phyloP scores from a whole-genome alignment of 1,140 invertebrate genomes.

The Adoxophyes honmai region DNA sequence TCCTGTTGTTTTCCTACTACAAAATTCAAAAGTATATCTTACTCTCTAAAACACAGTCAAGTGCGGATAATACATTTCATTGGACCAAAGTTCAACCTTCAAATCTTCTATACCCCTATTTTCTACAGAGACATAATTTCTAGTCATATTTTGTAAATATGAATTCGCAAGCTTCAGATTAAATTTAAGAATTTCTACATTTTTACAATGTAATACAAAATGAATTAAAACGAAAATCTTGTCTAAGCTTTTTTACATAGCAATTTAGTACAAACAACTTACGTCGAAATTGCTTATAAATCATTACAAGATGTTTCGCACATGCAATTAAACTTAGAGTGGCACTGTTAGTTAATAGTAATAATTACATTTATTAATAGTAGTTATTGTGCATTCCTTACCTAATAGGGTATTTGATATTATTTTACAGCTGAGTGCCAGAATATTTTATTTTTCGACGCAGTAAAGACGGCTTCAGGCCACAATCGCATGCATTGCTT shows the following conservation, averaged over 20 bases:
- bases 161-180: not conserved
- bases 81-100: conserved; percentile 76
- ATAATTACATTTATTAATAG: conserved; percentile 30
- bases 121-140: conserved; percentile 12
- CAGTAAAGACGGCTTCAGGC: no score
- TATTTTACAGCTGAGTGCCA: conserved; percentile 1
- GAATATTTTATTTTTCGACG: not conserved
- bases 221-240: not conserved
- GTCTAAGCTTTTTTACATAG: not conserved
- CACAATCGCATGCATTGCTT: not conserved
- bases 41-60: conserved; percentile 52
- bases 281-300: conserved; percentile 50
- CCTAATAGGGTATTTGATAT: conserved; percentile 11
- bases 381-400: conserved; percentile 65
- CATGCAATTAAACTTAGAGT: conserved; percentile 44
- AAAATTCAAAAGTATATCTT: conserved; percentile 30
- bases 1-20: not conserved
- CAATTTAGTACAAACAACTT: conserved; percentile 23
- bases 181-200: not conserved
- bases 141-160: conserved; percentile 1
- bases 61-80: conserved; percentile 67
- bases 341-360: conserved; percentile 48
- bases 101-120: conserved; percentile 40
- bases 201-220: conserved; percentile 7
- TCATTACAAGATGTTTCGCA: conserved; percentile 32